These are phyloP conservation scores for Scaptomyza caliginosa DNA, from an alignment of 2,888 invertebrate genomes.

Conservation along the genomic window DNA sequence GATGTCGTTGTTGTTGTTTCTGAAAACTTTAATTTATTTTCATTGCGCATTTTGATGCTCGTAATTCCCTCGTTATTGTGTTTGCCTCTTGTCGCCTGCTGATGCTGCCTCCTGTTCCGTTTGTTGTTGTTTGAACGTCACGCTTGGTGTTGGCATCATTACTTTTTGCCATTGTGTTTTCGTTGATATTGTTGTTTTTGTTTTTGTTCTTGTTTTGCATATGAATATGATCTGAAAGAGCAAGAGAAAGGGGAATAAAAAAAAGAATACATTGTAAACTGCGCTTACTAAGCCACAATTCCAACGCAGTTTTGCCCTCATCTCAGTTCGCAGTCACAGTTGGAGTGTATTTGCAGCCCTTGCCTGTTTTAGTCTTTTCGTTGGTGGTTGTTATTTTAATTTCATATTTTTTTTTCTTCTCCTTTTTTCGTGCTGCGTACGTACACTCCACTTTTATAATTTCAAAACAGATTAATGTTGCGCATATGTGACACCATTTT, in stretches of 20 bases:
- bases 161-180: conserved; percentile 69
- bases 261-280: conserved; percentile 67
- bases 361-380: conserved; percentile 27
- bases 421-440: conserved; percentile 25
- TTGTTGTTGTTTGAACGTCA: conserved; percentile 66
- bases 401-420: conserved; percentile 53
- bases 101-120: conserved; percentile 34
- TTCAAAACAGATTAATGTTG: conserved; percentile 82
- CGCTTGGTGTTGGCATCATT: conserved; percentile 78
- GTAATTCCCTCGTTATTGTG: conserved; percentile 80
- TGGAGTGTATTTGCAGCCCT: conserved; percentile 6
- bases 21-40: conserved; percentile 82
- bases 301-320: conserved; percentile 20
- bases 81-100: conserved; percentile 66
- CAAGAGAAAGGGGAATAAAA: conserved; percentile 6
- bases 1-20: conserved; percentile 54
- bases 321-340: conserved; percentile 6
- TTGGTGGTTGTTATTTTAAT: conserved; percentile 78
- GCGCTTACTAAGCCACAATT: conserved; percentile 68
- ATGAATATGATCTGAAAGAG: conserved; percentile 67
- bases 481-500: conserved; percentile 81
- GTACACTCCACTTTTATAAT: conserved; percentile 77
- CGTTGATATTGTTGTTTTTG: conserved; percentile 8
- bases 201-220: conserved; percentile 69
- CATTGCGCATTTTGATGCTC: conserved; percentile 82